phyloP scores from a whole-genome alignment of 1,140 invertebrate genomes.

The Lamellibrachia luymesi region DNA sequence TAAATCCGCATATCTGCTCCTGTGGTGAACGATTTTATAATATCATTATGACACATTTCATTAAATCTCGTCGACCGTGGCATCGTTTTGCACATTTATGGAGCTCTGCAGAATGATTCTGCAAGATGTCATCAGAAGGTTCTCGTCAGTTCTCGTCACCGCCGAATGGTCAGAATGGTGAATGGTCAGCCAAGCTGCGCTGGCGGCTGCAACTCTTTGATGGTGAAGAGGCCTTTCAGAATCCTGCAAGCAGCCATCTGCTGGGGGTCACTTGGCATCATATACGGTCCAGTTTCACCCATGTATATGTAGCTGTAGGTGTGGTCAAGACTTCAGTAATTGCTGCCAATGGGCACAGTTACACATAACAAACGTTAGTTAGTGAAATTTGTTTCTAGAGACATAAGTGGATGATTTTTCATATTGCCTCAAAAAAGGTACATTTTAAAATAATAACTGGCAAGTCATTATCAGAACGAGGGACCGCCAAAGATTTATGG shows the following conservation, averaged over 20 bases:
- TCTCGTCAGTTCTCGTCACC: background rate
- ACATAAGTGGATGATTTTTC: no score
- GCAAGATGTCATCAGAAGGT: background rate
- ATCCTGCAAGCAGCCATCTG: slow-evolving; percentile 64
- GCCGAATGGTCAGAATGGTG: background rate
- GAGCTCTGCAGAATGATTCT: background rate
- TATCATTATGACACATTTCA: background rate
- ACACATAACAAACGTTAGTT: slow-evolving; percentile 50
- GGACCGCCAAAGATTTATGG: no score
- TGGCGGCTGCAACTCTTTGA: background rate
- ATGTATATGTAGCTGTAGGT: slow-evolving; percentile 72
- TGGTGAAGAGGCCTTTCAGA: slow-evolving; percentile 67
- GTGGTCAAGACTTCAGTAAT: background rate
- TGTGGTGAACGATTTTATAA: background rate
- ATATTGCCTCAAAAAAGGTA: no score
- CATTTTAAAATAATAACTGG: no score
- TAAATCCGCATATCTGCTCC: no score
- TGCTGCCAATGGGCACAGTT: background rate
- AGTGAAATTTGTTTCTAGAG: no score
- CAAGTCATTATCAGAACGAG: no score
- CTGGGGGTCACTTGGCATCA: slow-evolving; percentile 65
- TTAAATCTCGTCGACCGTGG: background rate
- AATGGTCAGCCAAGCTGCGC: background rate
- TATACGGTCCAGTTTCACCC: slow-evolving; percentile 72
- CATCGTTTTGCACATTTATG: background rate